Conservation (phyloP, 2,888 invertebrate species). For the Cylindroiulus punctatus region DNA sequence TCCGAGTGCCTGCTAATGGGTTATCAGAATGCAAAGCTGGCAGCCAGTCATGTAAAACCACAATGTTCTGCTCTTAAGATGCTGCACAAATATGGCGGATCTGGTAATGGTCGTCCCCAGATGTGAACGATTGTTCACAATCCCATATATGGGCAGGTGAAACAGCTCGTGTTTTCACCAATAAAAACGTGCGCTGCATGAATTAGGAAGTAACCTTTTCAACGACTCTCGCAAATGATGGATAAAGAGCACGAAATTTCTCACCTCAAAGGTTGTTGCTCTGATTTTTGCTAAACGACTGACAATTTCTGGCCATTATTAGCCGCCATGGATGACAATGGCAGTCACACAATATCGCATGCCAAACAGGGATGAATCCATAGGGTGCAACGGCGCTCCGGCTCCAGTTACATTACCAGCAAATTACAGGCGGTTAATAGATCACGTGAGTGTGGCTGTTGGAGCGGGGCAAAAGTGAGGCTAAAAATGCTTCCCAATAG, state of each 20-base stretch:
- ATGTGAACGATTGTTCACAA: too few relatives aligned
- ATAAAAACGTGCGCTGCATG: neutral
- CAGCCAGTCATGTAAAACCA: too few relatives aligned
- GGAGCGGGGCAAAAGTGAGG: neutral
- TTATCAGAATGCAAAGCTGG: too few relatives aligned
- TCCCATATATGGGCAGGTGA: too few relatives aligned
- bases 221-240: neutral
- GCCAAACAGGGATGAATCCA: neutral
- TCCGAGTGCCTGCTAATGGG: too few relatives aligned
- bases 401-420: constrained; percentile 1
- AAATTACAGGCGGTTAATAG: constrained; percentile 32
- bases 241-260: neutral
- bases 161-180: too few relatives aligned
- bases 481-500: neutral
- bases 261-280: constrained; percentile 31
- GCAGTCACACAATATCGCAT: constrained; percentile 26
- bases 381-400: neutral
- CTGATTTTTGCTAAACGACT: constrained; percentile 12
- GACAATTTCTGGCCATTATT: constrained; percentile 11
- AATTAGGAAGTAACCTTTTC: neutral
- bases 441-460: neutral
- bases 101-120: too few relatives aligned
- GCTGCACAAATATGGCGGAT: too few relatives aligned
- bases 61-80: too few relatives aligned
- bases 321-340: constrained; percentile 24